phyloP scores from a whole-genome alignment of 1,140 invertebrate species.

The Brachystomella parvula region DNA sequence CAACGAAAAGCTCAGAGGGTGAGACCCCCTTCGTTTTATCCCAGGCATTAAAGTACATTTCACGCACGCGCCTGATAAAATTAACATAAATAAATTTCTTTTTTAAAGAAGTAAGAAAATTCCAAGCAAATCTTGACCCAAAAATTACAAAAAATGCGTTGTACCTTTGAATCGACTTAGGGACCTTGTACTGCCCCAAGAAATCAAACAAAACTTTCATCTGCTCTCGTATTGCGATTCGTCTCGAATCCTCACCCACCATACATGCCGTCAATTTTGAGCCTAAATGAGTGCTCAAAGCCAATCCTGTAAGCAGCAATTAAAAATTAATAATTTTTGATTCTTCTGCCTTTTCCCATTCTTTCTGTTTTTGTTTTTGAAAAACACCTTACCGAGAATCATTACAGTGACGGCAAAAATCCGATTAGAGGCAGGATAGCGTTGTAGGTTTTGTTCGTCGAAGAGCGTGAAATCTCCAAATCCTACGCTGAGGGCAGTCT shows the following conservation, averaged over 20 bases:
- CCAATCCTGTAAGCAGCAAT: constrained; percentile 21
- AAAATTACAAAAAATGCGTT: not conserved
- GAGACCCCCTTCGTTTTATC: constrained; percentile 32
- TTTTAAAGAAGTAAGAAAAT: not conserved
- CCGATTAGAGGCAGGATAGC: not conserved
- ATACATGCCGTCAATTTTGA: constrained; percentile 31
- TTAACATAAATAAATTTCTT: not conserved
- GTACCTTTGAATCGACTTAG: constrained; percentile 13
- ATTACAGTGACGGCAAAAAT: constrained; percentile 21
- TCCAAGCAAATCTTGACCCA: too few relatives aligned
- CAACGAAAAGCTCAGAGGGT: constrained; percentile 22
- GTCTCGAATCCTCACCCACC: constrained; percentile 28
- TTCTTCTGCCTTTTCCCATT: not conserved
- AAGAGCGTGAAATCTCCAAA: constrained; percentile 28
- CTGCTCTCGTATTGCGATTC: constrained; percentile 29
- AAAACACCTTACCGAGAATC: constrained; percentile 17
- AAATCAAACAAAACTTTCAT: constrained; percentile 23
- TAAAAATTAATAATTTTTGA: constrained; percentile 10
- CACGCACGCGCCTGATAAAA: constrained; percentile 25
- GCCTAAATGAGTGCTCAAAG: constrained; percentile 17
- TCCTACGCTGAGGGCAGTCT: constrained; percentile 21
- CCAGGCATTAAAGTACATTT: constrained; percentile 31
- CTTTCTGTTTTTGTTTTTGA: not conserved
- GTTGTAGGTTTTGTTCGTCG: not conserved
- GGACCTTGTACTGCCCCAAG: constrained; percentile 22